These are phyloP conservation scores for Mobula birostris DNA, from an alignment of 2,113 vertebrate genomes.

Conservation along the genomic window DNA sequence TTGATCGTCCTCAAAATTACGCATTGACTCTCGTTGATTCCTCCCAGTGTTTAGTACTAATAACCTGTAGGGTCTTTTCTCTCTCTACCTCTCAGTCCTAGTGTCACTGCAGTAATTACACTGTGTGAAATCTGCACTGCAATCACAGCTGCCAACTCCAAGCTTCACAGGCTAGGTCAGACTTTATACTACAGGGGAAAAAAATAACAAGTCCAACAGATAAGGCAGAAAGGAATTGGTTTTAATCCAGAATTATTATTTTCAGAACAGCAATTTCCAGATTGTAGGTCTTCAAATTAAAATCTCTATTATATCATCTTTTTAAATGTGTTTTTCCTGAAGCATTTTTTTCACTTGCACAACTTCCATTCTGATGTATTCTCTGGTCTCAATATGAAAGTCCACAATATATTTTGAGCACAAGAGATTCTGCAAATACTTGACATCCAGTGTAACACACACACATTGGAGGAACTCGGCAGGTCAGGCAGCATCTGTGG, in stretches of 20 bases:
- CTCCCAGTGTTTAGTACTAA: conserved; percentile 89
- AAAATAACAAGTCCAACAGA: not conserved
- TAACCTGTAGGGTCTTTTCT: conserved; percentile 80
- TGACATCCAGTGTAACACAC: too few relatives aligned
- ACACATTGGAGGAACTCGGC: too few relatives aligned
- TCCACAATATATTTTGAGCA: not conserved
- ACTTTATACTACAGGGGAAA: conserved; percentile 41
- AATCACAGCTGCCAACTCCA: conserved; percentile 86
- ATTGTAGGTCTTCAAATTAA: not conserved
- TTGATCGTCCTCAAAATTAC: conserved; percentile 91
- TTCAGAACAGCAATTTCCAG: not conserved
- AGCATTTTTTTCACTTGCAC: not conserved
- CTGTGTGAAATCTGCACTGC: conserved; percentile 89
- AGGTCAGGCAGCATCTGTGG: too few relatives aligned
- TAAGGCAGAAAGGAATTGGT: conserved; percentile 3
- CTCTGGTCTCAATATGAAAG: not conserved
- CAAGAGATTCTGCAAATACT: too few relatives aligned
- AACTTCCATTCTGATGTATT: not conserved
- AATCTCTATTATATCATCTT: not conserved
- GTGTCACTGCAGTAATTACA: conserved; percentile 90
- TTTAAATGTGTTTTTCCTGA: conserved; percentile 15
- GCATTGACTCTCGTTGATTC: conserved; percentile 82
- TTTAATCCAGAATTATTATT: not conserved
- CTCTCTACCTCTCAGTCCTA: conserved; percentile 78
- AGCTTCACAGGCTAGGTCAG: conserved; percentile 69